A percentile compares a stretch with the other conserved stretches of the same genome.
Evolutionary conservation across 2,797 vertebrate species (phyloP).

Genomic region (Scolopax bukidnonensis): DNA sequence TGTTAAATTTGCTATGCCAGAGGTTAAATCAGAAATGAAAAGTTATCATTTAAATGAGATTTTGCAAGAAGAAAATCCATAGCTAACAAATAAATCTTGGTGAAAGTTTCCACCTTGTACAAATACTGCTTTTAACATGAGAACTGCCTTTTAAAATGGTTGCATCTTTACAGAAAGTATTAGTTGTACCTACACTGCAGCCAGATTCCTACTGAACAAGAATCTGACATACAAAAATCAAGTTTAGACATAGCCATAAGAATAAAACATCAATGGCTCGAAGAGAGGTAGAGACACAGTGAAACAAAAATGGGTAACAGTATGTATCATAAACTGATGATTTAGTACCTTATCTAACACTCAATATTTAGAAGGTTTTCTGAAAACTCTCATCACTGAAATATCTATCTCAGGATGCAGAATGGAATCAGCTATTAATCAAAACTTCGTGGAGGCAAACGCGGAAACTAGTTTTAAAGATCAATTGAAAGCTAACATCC

Average conservation of each 20-base stretch:
- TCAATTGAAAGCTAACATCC: background rate
- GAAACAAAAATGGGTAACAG: background rate
- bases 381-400: background rate
- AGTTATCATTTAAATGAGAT: rapidly evolving
- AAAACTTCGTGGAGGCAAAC: background rate
- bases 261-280: background rate
- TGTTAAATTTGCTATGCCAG: background rate
- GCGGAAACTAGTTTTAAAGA: background rate
- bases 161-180: background rate
- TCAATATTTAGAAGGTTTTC: background rate
- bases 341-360: background rate
- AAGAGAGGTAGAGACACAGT: background rate
- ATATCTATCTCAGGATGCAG: background rate
- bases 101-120: background rate
- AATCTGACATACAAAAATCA: background rate
- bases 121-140: background rate
- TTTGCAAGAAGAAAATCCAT: background rate
- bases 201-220: background rate
- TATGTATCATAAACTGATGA: background rate
- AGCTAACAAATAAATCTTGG: background rate
- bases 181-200: background rate
- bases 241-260: background rate
- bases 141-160: background rate
- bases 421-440: background rate
- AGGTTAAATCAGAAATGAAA: background rate